These are phyloP conservation scores for Halictus quadricinctus DNA, from an alignment of 2,888 invertebrate genomes.

Conservation along the genomic window DNA sequence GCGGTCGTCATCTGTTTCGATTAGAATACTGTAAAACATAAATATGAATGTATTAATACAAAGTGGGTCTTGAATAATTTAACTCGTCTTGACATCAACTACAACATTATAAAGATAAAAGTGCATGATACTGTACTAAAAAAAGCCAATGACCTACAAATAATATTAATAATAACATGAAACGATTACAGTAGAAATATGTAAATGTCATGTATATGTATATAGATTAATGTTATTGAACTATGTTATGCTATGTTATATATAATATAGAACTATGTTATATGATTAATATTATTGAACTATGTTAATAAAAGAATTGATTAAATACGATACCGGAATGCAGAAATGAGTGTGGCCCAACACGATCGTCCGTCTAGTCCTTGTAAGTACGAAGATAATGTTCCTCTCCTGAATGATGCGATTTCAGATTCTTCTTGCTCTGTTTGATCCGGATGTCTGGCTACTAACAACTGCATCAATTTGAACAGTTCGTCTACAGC, in stretches of 20 bases:
- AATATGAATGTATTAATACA: neutral
- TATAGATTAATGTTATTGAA: neutral
- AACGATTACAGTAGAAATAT: neutral
- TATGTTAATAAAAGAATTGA: neutral
- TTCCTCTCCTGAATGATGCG: slow-evolving; percentile 92
- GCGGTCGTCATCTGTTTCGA: slow-evolving; percentile 95
- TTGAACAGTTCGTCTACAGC: slow-evolving; percentile 96
- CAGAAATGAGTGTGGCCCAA: slow-evolving; percentile 97
- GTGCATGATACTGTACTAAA: neutral
- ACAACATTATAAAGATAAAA: neutral
- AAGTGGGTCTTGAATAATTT: neutral
- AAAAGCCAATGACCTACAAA: neutral
- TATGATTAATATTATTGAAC: neutral
- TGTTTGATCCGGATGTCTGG: slow-evolving; percentile 90
- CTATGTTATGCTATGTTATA: neutral
- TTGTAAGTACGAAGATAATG: slow-evolving; percentile 94
- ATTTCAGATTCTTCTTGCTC: slow-evolving; percentile 92
- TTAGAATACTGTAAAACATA: slow-evolving; percentile 86
- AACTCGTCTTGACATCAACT: neutral
- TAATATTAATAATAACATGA: neutral
- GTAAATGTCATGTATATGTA: neutral
- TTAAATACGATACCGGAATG: slow-evolving; percentile 83
- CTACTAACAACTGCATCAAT: slow-evolving; percentile 93
- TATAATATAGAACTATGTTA: too few species aligned
- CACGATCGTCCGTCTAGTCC: slow-evolving; percentile 94